Conservation (phyloP, 2,113 vertebrate species). For the Ursus arctos region DNA sequence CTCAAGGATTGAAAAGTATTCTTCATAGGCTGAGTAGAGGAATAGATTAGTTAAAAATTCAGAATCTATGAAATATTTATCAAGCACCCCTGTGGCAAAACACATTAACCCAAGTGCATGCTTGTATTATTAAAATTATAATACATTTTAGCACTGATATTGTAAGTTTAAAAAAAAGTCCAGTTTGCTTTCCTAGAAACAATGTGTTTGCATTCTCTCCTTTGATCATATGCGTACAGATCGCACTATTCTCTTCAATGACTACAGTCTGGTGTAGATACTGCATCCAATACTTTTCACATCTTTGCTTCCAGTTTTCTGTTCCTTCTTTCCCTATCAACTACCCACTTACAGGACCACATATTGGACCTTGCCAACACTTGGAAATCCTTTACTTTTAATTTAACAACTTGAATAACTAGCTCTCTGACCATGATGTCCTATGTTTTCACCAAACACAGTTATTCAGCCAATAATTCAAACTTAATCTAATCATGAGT, state of each 20-base stretch:
- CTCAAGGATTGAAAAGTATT: conserved; percentile 40
- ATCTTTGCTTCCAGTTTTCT: neutral
- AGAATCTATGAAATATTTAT: conserved; percentile 63
- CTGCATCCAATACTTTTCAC: neutral
- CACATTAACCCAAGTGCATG: neutral
- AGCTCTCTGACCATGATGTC: neutral
- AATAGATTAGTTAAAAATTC: conserved; percentile 70
- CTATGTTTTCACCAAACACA: neutral
- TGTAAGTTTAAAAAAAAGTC: neutral
- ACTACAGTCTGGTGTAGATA: neutral
- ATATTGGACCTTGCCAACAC: neutral
- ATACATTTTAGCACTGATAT: conserved; percentile 33
- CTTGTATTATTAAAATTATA: conserved; percentile 57
- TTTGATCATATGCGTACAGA: neutral
- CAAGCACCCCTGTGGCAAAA: conserved; percentile 8
- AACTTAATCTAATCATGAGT: neutral
- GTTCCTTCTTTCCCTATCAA: neutral
- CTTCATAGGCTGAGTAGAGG: neutral
- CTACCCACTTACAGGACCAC: neutral
- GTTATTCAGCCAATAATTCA: neutral
- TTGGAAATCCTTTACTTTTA: neutral
- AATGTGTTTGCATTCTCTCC: neutral
- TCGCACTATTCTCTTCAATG: fast-evolving
- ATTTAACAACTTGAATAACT: neutral
- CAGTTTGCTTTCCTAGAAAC: neutral